A percentile compares a stretch with the other conserved stretches of the same genome.
Conservation (phyloP, 1,140 invertebrate species). For the Pseudomyrmex gracilis region DNA sequence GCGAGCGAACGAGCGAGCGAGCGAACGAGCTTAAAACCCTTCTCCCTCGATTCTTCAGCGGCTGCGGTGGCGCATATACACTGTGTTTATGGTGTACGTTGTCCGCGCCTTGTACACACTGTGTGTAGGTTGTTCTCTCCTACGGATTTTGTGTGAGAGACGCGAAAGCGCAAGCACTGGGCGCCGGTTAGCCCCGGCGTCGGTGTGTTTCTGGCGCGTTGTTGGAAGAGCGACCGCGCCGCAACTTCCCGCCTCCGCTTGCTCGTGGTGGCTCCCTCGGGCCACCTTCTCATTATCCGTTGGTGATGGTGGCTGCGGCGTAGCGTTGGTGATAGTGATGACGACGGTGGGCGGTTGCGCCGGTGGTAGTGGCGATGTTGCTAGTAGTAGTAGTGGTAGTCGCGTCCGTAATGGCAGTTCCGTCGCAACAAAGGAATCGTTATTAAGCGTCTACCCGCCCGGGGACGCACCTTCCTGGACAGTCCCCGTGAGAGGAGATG, state of each 20-base stretch:
- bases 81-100: slow-evolving; percentile 46
- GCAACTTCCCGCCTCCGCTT: slow-evolving; percentile 48
- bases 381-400: slow-evolving; percentile 19
- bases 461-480: slow-evolving; percentile 44
- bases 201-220: slow-evolving; percentile 47
- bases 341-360: slow-evolving; percentile 36
- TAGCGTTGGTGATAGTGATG: slow-evolving; percentile 50
- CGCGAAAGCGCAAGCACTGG: slow-evolving; percentile 7
- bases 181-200: slow-evolving; percentile 8
- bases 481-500: slow-evolving; percentile 61
- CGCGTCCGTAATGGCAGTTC: slow-evolving; percentile 56
- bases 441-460: slow-evolving; percentile 68
- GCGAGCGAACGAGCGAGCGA: neutral
- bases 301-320: slow-evolving; percentile 55
- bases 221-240: slow-evolving; percentile 55
- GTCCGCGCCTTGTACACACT: slow-evolving; percentile 29
- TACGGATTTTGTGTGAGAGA: slow-evolving; percentile 29
- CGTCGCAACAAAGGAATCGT: slow-evolving; percentile 74
- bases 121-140: neutral
- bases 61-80: neutral
- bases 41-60: slow-evolving; percentile 45
- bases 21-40: slow-evolving; percentile 32
- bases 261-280: slow-evolving; percentile 54
- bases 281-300: slow-evolving; percentile 69
- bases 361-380: slow-evolving; percentile 40